A percentile compares a stretch with the other conserved stretches of the same genome.
Evolutionary conservation across 2,113 vertebrate species (phyloP).

Genomic region (Xyliphius kryptos): DNA sequence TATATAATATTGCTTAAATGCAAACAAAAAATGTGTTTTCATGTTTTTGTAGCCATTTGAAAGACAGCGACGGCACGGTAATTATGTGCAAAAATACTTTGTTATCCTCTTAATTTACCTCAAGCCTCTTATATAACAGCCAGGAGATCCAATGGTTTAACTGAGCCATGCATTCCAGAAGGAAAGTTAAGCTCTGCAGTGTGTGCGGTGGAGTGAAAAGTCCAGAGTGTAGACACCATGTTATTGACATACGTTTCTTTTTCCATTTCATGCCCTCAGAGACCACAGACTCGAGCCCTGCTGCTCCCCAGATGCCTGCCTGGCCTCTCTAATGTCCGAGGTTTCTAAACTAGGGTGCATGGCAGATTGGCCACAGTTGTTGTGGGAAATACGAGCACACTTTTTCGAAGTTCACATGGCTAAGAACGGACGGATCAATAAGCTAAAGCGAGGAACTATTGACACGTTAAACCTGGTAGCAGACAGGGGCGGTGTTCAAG

Average conservation of each 20-base stretch:
- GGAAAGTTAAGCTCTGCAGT: slow-evolving; percentile 3
- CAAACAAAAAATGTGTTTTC: too few species aligned
- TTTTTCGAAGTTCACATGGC: slow-evolving; percentile 41
- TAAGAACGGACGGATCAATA: slow-evolving; percentile 39
- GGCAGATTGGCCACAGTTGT: slow-evolving; percentile 50
- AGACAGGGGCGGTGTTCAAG: slow-evolving; percentile 31
- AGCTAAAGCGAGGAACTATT: slow-evolving; percentile 40
- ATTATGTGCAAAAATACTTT: too few species aligned
- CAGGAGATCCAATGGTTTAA: background rate
- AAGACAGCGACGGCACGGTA: too few species aligned
- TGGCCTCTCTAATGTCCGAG: slow-evolving; percentile 41
- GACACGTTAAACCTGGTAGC: slow-evolving; percentile 41
- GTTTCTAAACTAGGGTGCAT: slow-evolving; percentile 42
- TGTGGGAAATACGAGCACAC: slow-evolving; percentile 41
- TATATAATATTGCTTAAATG: too few species aligned
- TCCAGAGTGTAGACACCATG: slow-evolving; percentile 10
- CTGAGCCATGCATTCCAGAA: background rate
- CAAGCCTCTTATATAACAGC: background rate
- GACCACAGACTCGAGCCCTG: slow-evolving; percentile 30
- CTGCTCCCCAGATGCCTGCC: slow-evolving; percentile 27
- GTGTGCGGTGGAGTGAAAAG: background rate
- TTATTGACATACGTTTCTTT: slow-evolving; percentile 25
- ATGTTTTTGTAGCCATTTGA: too few species aligned
- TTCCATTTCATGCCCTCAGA: slow-evolving; percentile 24
- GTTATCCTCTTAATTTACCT: too few species aligned